phyloP scores from a whole-genome alignment of 2,888 invertebrate species.

The Pandemis corylana region DNA sequence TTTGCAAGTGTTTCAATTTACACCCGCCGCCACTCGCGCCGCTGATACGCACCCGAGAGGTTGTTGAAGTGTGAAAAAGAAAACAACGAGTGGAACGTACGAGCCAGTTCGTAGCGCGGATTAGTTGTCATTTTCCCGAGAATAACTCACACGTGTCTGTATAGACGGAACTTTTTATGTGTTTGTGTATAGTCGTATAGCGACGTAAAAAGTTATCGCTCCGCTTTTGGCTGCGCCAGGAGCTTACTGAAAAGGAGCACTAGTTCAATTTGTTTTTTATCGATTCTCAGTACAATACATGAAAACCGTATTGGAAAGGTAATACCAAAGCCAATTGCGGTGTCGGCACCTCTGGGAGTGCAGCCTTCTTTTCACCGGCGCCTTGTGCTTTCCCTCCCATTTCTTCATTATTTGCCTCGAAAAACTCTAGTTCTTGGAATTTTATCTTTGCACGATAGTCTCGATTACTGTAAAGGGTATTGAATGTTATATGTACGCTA shows the following conservation, averaged over 20 bases:
- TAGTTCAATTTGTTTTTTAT: slow-evolving; percentile 45
- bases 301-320: slow-evolving; percentile 47
- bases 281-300: slow-evolving; percentile 42
- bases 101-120: slow-evolving; percentile 47
- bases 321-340: slow-evolving; percentile 49
- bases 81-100: slow-evolving; percentile 68
- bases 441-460: slow-evolving; percentile 20
- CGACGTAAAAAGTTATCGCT: slow-evolving; percentile 36
- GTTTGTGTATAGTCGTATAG: slow-evolving; percentile 11
- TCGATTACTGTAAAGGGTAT: slow-evolving; percentile 15
- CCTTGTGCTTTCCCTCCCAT: slow-evolving; percentile 44
- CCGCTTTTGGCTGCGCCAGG: slow-evolving; percentile 31
- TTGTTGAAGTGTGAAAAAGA: slow-evolving; percentile 80
- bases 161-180: slow-evolving; percentile 33
- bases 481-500: too few relatives aligned
- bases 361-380: slow-evolving; percentile 45
- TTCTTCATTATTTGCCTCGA: slow-evolving; percentile 42
- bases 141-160: slow-evolving; percentile 33
- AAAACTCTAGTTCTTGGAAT: slow-evolving; percentile 35
- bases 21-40: slow-evolving; percentile 78
- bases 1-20: slow-evolving; percentile 86
- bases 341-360: slow-evolving; percentile 47
- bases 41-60: slow-evolving; percentile 74
- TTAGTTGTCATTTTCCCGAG: slow-evolving; percentile 42
- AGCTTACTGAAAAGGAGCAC: slow-evolving; percentile 40